phyloP scores from a whole-genome alignment of 2,888 invertebrate species.

The Drosophila kuntzei region DNA sequence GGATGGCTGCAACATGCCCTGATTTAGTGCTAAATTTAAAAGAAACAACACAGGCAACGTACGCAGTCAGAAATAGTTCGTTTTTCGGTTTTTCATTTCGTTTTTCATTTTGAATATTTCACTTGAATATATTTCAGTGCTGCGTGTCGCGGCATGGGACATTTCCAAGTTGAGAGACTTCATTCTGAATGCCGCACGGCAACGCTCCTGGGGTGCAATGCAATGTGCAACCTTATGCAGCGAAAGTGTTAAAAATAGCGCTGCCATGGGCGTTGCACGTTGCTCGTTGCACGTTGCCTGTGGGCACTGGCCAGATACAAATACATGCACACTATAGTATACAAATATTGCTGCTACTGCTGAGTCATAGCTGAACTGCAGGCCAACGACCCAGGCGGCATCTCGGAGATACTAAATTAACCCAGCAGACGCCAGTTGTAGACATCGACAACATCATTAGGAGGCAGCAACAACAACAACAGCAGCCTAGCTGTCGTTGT shows the following conservation, averaged over 20 bases:
- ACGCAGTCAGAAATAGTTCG: slow-evolving; percentile 52
- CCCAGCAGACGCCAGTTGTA: slow-evolving; percentile 60
- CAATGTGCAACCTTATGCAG: slow-evolving; percentile 63
- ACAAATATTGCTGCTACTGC: slow-evolving; percentile 8
- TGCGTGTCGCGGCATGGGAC: slow-evolving; percentile 72
- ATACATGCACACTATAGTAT: not conserved
- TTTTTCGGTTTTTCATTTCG: slow-evolving; percentile 3
- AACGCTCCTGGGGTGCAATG: slow-evolving; percentile 76
- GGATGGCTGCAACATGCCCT: slow-evolving; percentile 66
- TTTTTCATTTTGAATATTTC: slow-evolving; percentile 29
- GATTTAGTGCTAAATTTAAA: slow-evolving; percentile 83
- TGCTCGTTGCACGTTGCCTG: slow-evolving; percentile 35
- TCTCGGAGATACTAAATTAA: slow-evolving; percentile 59
- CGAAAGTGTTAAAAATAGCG: slow-evolving; percentile 78
- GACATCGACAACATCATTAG: slow-evolving; percentile 73
- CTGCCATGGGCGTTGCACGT: slow-evolving; percentile 41
- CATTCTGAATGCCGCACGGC: slow-evolving; percentile 33
- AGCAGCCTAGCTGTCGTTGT: not conserved
- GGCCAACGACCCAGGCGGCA: slow-evolving; percentile 72
- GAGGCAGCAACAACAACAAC: slow-evolving; percentile 23
- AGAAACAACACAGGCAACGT: slow-evolving; percentile 8
- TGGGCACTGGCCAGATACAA: slow-evolving; percentile 46
- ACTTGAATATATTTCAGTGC: slow-evolving; percentile 56
- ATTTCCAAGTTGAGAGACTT: slow-evolving; percentile 60
- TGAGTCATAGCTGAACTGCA: slow-evolving; percentile 69